Conservation (phyloP, 2,113 vertebrate genomes). For the Steatornis caripensis region DNA sequence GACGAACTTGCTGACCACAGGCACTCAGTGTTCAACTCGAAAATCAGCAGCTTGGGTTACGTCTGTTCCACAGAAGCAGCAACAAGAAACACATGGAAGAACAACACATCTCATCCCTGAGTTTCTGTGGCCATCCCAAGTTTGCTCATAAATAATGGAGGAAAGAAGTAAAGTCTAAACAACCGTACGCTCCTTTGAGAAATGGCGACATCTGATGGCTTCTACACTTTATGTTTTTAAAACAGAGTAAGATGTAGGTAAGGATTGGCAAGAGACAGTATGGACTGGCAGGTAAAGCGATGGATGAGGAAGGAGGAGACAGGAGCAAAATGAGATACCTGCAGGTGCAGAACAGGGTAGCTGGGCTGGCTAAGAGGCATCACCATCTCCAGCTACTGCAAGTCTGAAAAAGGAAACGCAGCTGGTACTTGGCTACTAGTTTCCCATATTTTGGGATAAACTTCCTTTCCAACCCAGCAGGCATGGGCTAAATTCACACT, state of each 20-base stretch:
- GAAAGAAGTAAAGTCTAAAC: not conserved
- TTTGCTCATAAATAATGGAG: not conserved
- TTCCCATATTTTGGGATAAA: not conserved
- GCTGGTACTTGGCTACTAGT: not conserved
- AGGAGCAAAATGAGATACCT: not conserved
- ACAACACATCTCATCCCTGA: not conserved
- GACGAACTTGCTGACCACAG: not conserved
- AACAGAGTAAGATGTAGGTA: not conserved
- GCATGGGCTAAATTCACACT: not conserved
- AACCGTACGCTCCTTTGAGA: not conserved
- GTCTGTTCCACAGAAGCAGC: not conserved
- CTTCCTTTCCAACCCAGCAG: not conserved
- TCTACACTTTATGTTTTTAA: not conserved
- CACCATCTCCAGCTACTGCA: not conserved
- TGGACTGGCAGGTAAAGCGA: not conserved
- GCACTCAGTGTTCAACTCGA: not conserved
- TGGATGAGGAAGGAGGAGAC: not conserved
- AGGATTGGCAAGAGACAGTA: not conserved
- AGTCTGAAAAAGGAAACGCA: not conserved
- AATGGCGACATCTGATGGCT: not conserved
- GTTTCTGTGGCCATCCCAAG: not conserved
- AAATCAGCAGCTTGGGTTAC: not conserved
- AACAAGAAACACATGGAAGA: not conserved
- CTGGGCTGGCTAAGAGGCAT: not conserved
- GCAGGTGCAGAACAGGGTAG: not conserved